Conservation (phyloP, 2,797 vertebrate species). For the Danio jaintianensis region DNA sequence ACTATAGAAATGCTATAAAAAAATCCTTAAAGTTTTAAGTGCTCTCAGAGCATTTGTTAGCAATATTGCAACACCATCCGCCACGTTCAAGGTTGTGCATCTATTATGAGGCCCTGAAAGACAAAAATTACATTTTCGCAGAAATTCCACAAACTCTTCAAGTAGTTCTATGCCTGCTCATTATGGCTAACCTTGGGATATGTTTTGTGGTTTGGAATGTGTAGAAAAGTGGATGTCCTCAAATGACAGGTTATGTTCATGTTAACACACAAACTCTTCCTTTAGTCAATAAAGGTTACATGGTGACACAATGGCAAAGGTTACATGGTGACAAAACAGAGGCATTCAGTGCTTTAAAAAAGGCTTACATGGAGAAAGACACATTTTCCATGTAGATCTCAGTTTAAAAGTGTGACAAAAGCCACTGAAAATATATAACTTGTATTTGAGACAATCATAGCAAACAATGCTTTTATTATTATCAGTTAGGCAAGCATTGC, state of each 20-base stretch:
- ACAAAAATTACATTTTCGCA: conserved; percentile 33
- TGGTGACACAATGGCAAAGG: conserved; percentile 42
- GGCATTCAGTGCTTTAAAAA: conserved; percentile 13
- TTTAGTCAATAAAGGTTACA: conserved; percentile 21
- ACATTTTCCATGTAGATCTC: background rate
- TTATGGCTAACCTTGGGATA: conserved; percentile 32
- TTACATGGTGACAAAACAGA: conserved; percentile 39
- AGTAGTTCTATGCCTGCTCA: conserved; percentile 29
- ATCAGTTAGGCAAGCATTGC: background rate
- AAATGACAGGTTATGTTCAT: background rate
- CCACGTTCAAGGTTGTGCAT: conserved; percentile 39
- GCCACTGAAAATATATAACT: background rate
- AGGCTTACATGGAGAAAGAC: background rate
- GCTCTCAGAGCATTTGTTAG: conserved; percentile 25
- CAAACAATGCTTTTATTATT: background rate
- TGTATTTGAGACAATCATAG: background rate
- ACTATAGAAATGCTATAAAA: background rate
- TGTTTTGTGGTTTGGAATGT: conserved; percentile 30
- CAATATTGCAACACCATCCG: background rate
- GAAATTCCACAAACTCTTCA: conserved; percentile 34
- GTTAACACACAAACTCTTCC: conserved; percentile 13
- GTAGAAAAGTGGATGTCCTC: conserved; percentile 23
- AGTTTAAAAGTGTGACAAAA: background rate
- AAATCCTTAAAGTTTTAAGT: conserved; percentile 32
- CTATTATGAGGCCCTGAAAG: conserved; percentile 26